These are phyloP conservation scores for Dendrocincla fuliginosa DNA, from an alignment of 2,797 vertebrate genomes.

Conservation along the genomic window DNA sequence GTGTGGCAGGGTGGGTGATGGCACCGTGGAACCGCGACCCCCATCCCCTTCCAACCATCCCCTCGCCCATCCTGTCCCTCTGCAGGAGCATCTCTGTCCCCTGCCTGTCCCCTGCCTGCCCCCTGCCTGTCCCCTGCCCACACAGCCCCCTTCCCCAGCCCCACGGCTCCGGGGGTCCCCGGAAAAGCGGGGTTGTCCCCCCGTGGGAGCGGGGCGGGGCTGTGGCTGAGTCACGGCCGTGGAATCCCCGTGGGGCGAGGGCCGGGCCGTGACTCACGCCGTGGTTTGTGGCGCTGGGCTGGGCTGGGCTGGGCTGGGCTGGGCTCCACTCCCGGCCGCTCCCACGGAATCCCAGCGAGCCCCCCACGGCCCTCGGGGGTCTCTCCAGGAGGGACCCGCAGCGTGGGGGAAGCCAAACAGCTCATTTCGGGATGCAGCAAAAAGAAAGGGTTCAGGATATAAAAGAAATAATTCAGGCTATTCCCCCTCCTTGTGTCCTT, in stretches of 20 bases:
- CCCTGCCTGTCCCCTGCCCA: no score
- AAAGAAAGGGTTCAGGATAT: not conserved
- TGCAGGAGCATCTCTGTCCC: not conserved
- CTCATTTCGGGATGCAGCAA: no score
- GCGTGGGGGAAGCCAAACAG: not conserved
- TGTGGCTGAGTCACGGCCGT: not conserved
- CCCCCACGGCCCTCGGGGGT: not conserved
- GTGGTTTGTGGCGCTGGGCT: not conserved
- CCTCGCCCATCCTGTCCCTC: accelerated
- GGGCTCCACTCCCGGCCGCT: not conserved
- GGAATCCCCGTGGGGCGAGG: not conserved
- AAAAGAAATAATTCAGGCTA: accelerated
- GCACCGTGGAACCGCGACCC: not conserved
- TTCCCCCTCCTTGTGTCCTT: accelerated
- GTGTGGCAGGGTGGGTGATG: not conserved
- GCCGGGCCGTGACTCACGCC: not conserved
- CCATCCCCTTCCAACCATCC: not conserved
- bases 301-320: not conserved
- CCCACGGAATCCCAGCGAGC: not conserved
- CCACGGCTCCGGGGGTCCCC: not conserved
- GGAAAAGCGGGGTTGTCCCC: no score
- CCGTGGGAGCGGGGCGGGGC: not conserved
- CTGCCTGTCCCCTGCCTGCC: not conserved
- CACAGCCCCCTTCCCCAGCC: no score
- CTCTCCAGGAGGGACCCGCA: not conserved